phyloP scores from a whole-genome alignment of 2,797 vertebrate genomes.

The Crypturellus tataupa region DNA sequence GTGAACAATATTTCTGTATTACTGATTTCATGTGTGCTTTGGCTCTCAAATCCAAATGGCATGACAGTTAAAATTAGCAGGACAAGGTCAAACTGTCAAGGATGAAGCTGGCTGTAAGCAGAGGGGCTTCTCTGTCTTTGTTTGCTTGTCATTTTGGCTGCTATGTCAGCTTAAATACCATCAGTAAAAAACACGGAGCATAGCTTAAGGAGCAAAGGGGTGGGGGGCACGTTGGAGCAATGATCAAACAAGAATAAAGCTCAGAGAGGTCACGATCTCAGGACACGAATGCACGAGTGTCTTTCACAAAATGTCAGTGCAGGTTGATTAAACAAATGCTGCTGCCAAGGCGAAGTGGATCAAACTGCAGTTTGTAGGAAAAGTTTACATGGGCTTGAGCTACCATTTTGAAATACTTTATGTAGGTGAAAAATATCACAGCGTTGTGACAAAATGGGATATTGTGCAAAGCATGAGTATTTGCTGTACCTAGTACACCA shows the following conservation, averaged over 20 bases:
- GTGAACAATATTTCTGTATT: constrained; percentile 4
- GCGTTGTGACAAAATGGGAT: background rate
- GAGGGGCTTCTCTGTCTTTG: constrained; percentile 71
- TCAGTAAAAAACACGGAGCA: constrained; percentile 73
- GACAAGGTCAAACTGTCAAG: constrained; percentile 81
- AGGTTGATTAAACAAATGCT: constrained; percentile 30
- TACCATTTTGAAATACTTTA: background rate
- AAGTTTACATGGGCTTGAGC: background rate
- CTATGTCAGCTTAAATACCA: constrained; percentile 79
- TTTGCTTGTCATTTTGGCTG: constrained; percentile 79
- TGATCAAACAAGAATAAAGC: constrained; percentile 74
- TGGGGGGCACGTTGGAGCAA: constrained; percentile 40
- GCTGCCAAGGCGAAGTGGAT: constrained; percentile 23
- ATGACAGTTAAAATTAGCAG: constrained; percentile 79
- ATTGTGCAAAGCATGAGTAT: background rate
- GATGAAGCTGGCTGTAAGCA: constrained; percentile 71
- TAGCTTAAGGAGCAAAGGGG: constrained; percentile 72
- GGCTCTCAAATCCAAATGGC: constrained; percentile 58
- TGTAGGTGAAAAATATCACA: background rate
- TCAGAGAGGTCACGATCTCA: constrained; percentile 33
- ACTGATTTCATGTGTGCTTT: constrained; percentile 34
- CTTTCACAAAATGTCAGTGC: constrained; percentile 67
- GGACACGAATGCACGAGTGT: constrained; percentile 12
- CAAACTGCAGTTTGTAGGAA: background rate
- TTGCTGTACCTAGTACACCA: background rate